phyloP scores from a whole-genome alignment of 2,113 vertebrate species.

The Carassius auratus region DNA sequence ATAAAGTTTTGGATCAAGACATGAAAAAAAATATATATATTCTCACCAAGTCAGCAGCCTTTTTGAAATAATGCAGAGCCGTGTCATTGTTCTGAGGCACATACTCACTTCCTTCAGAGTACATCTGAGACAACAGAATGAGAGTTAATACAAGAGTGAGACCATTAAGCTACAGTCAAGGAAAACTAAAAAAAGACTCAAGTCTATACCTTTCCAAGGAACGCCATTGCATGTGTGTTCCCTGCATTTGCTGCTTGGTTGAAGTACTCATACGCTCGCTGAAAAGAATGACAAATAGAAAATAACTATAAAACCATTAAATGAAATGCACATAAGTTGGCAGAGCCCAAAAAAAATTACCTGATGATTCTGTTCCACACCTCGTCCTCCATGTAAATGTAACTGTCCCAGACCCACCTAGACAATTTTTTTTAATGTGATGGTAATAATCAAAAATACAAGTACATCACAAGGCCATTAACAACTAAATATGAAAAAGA shows the following conservation, averaged over 20 bases:
- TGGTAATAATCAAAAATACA: background rate
- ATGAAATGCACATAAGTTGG: background rate
- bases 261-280: slow-evolving; percentile 99
- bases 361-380: slow-evolving; percentile 97
- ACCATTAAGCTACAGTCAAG: background rate
- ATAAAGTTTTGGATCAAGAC: background rate
- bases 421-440: too few relatives aligned
- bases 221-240: slow-evolving; percentile 97
- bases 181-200: background rate
- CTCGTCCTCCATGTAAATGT: slow-evolving; percentile 93
- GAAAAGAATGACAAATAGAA: slow-evolving; percentile 31
- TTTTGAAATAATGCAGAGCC: slow-evolving; percentile 95
- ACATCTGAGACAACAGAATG: slow-evolving; percentile 82
- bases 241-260: slow-evolving; percentile 96
- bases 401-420: slow-evolving; percentile 96
- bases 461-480: too few relatives aligned
- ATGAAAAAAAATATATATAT: background rate
- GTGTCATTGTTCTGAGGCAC: slow-evolving; percentile 96
- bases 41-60: slow-evolving; percentile 94
- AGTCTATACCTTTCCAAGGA: slow-evolving; percentile 88
- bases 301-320: background rate
- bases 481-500: too few relatives aligned
- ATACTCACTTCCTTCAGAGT: slow-evolving; percentile 93
- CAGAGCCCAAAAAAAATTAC: slow-evolving; percentile 67
- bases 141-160: background rate